These are phyloP conservation scores for Brachionus calyciflorus DNA, from an alignment of 1,140 invertebrate genomes.

Conservation along the genomic window DNA sequence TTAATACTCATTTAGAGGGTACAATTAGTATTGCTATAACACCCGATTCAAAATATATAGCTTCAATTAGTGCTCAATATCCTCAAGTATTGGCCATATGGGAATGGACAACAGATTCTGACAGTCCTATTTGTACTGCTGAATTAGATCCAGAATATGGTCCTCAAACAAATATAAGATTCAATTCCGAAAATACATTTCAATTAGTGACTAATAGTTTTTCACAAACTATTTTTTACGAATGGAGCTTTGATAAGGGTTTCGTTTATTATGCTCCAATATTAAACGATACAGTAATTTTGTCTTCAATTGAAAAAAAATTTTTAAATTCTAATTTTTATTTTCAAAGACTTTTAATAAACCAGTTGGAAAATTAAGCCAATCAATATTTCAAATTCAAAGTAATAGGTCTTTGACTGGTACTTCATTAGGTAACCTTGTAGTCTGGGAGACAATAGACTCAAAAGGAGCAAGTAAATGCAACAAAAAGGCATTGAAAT, in stretches of 20 bases:
- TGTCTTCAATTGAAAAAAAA: neutral
- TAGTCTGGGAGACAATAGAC: constrained; percentile 54
- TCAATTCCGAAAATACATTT: constrained; percentile 57
- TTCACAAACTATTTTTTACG: constrained; percentile 59
- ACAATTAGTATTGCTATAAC: constrained; percentile 57
- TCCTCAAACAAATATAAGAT: constrained; percentile 56
- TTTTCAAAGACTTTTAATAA: constrained; percentile 58
- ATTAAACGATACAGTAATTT: constrained; percentile 20
- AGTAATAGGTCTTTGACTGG: constrained; percentile 56
- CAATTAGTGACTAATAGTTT: constrained; percentile 60
- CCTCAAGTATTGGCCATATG: constrained; percentile 59
- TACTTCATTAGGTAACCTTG: constrained; percentile 59
- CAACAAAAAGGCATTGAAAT: constrained; percentile 59
- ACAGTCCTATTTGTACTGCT: constrained; percentile 56
- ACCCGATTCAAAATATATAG: constrained; percentile 59
- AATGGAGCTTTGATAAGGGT: constrained; percentile 54
- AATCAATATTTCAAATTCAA: constrained; percentile 57
- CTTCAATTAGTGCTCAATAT: constrained; percentile 56
- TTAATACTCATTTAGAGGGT: constrained; percentile 56
- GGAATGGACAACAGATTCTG: constrained; percentile 60
- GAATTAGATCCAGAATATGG: constrained; percentile 56
- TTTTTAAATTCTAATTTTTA: neutral
- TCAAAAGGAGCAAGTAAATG: neutral
- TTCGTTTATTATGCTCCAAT: constrained; percentile 7
- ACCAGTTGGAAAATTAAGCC: constrained; percentile 58